Conservation (phyloP, 2,113 vertebrate species). For the Heterochromis multidens region DNA sequence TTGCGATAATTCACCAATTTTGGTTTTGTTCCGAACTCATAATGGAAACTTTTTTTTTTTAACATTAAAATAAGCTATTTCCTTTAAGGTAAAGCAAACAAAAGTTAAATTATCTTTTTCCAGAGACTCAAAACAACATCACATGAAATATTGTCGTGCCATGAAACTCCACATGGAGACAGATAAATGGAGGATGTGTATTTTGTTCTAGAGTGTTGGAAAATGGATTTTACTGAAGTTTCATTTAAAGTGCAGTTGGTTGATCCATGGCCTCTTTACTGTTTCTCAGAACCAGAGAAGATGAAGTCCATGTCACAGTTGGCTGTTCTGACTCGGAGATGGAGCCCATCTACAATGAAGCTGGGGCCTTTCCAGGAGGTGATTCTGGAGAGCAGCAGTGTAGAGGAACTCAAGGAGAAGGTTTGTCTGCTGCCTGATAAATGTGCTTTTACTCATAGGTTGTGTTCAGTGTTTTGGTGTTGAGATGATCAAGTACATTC, state of each 20-base stretch:
- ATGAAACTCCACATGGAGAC: not conserved
- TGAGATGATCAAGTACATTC: too few relatives aligned
- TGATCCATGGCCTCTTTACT: not conserved
- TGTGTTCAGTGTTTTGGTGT: not conserved
- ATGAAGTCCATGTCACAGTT: constrained; percentile 99
- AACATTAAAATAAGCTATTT: not conserved
- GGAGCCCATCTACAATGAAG: constrained; percentile 90
- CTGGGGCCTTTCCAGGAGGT: constrained; percentile 92
- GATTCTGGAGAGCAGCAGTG: constrained; percentile 93
- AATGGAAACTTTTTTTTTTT: not conserved
- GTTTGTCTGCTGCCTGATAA: constrained; percentile 56
- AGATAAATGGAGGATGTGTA: not conserved
- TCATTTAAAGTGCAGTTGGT: not conserved
- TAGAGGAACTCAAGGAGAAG: constrained; percentile 95
- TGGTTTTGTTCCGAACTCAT: not conserved
- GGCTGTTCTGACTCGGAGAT: constrained; percentile 87
- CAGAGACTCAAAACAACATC: not conserved
- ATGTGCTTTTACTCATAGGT: not conserved
- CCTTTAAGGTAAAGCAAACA: not conserved
- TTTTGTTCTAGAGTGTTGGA: not conserved
- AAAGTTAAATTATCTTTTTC: not conserved
- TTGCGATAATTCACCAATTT: not conserved
- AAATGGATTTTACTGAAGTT: not conserved
- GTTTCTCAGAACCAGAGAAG: constrained; percentile 84
- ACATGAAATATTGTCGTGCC: not conserved